These are phyloP conservation scores for Steinernema scapterisci DNA, from an alignment of 2,888 invertebrate genomes.

Conservation along the genomic window DNA sequence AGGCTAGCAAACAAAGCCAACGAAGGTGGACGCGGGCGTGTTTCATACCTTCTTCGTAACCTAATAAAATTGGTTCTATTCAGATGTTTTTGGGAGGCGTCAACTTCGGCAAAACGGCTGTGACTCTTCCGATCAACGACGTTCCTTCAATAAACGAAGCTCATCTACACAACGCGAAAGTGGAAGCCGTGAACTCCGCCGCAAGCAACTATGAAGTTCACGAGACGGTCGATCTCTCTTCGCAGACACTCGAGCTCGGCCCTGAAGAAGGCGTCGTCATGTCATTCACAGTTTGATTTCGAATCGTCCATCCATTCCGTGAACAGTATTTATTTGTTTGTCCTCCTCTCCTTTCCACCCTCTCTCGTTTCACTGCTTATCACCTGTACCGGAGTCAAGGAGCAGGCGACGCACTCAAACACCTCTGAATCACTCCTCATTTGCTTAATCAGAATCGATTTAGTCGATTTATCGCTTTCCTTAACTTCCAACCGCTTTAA, in stretches of 20 bases:
- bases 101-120: constrained; percentile 49
- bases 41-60: too few relatives aligned
- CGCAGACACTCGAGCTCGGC: constrained; percentile 46
- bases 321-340: constrained; percentile 16
- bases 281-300: constrained; percentile 30
- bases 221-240: constrained; percentile 47
- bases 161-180: constrained; percentile 19
- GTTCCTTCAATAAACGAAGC: constrained; percentile 40
- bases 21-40: too few relatives aligned
- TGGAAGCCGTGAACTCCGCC: constrained; percentile 52
- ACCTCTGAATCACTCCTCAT: too few relatives aligned
- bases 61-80: too few relatives aligned
- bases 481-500: too few relatives aligned
- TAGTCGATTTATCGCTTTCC: too few relatives aligned
- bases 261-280: constrained; percentile 59
- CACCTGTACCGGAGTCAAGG: not conserved
- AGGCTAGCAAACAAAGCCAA: too few relatives aligned
- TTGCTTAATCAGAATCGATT: too few relatives aligned
- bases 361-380: not conserved
- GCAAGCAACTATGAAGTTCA: constrained; percentile 44
- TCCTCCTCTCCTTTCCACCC: not conserved
- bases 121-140: constrained; percentile 47
- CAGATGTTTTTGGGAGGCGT: constrained; percentile 57
- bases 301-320: not conserved
- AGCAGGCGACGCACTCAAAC: not conserved